These are phyloP conservation scores for Oeneis ivallda DNA, from an alignment of 2,888 invertebrate genomes.

Conservation along the genomic window DNA sequence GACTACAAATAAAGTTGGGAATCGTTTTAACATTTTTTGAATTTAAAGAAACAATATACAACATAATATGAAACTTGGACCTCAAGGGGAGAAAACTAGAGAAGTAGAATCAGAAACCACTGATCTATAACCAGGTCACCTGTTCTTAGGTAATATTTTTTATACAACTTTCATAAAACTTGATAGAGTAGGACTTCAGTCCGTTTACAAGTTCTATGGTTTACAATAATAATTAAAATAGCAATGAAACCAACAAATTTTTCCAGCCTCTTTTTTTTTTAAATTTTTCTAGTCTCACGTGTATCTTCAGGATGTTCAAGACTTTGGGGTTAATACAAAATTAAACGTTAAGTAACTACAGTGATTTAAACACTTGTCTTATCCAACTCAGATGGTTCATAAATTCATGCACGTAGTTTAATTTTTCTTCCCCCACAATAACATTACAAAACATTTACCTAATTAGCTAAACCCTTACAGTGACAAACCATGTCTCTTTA, in stretches of 20 bases:
- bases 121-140: no score
- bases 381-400: not conserved
- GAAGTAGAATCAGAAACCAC: no score
- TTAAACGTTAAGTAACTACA: not conserved
- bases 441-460: no score
- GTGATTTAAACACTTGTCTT: not conserved
- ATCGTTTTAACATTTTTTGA: no score
- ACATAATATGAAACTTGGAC: no score
- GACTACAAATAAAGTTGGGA: no score
- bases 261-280: no score
- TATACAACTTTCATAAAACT: no score
- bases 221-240: not conserved
- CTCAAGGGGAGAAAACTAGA: not conserved
- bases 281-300: not conserved
- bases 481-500: conserved; percentile 61
- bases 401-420: not conserved
- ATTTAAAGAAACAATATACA: no score
- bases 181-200: not conserved
- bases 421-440: not conserved
- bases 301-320: not conserved
- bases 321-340: not conserved
- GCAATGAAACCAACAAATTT: not conserved
- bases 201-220: no score
- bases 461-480: conserved; percentile 20
- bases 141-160: not conserved